Evolutionary conservation across 2,797 vertebrate species (phyloP).

Genomic region (Mormyrops boulengeri): DNA sequence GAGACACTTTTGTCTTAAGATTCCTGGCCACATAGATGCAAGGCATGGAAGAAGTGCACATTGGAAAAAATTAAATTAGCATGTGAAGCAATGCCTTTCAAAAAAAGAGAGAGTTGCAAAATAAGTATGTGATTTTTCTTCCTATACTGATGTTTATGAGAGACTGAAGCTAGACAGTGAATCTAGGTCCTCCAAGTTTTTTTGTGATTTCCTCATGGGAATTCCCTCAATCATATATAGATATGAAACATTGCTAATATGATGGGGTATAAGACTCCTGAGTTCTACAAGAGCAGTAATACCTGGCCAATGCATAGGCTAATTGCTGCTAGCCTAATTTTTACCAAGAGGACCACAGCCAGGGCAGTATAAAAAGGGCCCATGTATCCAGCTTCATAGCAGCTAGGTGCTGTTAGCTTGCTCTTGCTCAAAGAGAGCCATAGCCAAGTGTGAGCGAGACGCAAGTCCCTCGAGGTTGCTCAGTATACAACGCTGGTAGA

Average conservation of each 20-base stretch:
- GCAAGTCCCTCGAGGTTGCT: constrained; percentile 89
- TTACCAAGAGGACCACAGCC: neutral
- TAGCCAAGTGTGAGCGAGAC: constrained; percentile 82
- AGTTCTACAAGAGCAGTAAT: neutral
- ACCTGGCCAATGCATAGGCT: neutral
- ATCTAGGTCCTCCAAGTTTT: neutral
- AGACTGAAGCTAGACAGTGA: neutral
- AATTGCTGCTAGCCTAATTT: neutral
- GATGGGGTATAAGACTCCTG: neutral
- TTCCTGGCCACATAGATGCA: neutral
- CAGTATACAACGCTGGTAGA: constrained; percentile 90
- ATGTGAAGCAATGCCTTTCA: neutral
- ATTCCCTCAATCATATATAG: neutral
- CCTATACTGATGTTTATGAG: neutral
- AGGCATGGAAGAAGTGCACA: neutral
- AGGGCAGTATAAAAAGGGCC: neutral
- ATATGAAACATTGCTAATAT: neutral
- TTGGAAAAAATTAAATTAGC: neutral
- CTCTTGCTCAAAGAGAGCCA: constrained; percentile 91
- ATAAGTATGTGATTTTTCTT: neutral
- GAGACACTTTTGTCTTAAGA: neutral
- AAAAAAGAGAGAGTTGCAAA: neutral
- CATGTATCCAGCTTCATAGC: neutral
- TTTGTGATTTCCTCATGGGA: neutral
- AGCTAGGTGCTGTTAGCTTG: constrained; percentile 89